Evolutionary conservation across 1,140 invertebrate species (phyloP).

Genomic region (Antheraea pernyi): DNA sequence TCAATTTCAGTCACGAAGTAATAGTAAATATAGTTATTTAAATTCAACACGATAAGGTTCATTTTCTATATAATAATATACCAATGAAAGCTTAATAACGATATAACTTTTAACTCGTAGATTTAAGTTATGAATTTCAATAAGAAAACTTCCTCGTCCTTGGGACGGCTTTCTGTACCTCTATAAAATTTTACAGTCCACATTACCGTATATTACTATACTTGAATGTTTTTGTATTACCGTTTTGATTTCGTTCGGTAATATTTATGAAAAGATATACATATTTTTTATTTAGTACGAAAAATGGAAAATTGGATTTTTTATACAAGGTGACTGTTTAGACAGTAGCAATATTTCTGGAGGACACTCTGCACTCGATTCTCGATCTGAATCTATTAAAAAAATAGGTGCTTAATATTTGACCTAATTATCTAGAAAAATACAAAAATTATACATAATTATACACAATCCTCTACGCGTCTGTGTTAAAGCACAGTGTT

Average conservation of each 20-base stretch:
- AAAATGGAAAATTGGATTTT: too few relatives aligned
- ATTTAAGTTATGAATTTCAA: not conserved
- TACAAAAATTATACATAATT: too few relatives aligned
- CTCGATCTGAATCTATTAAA: too few relatives aligned
- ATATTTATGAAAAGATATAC: not conserved
- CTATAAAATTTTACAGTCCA: not conserved
- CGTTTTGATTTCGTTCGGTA: not conserved
- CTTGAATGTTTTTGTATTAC: not conserved
- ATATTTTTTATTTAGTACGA: too few relatives aligned
- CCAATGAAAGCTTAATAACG: not conserved
- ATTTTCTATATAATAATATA: not conserved
- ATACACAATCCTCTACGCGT: too few relatives aligned
- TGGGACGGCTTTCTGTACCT: not conserved
- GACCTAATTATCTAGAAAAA: too few relatives aligned
- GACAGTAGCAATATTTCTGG: too few relatives aligned
- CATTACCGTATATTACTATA: not conserved
- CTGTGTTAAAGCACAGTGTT: too few relatives aligned
- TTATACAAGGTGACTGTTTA: too few relatives aligned
- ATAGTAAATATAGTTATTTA: not conserved
- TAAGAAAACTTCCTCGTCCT: not conserved
- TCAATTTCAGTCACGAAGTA: not conserved
- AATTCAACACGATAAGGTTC: not conserved
- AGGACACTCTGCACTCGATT: too few relatives aligned
- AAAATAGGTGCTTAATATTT: too few relatives aligned
- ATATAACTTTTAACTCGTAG: not conserved